Percentiles rank a stretch among this genome's conserved stretches.
Conservation (phyloP, 2,113 vertebrate species). For the Campylomormyrus numenius region DNA sequence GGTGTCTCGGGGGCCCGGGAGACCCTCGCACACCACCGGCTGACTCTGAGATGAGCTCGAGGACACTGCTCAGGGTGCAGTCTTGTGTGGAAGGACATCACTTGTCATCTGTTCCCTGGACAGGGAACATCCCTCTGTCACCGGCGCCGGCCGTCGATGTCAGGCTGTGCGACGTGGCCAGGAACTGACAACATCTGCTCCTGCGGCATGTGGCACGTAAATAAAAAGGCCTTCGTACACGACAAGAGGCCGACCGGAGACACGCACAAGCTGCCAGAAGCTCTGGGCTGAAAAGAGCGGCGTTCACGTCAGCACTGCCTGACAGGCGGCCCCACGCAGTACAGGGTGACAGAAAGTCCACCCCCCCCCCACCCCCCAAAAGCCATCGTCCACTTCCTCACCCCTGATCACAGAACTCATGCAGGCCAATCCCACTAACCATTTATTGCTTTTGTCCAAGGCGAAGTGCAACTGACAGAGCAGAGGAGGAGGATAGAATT, state of each 20-base stretch:
- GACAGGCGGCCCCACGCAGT: not conserved
- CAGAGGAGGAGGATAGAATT: not conserved
- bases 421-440: not conserved
- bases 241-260: not conserved
- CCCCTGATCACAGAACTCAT: not conserved
- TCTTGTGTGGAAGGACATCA: not conserved
- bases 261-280: not conserved
- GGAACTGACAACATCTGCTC: not conserved
- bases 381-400: constrained; percentile 18
- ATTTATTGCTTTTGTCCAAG: not conserved
- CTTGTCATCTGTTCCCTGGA: not conserved
- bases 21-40: not conserved
- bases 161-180: not conserved
- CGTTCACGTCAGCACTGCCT: not conserved
- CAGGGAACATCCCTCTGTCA: not conserved
- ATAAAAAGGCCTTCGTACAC: not conserved
- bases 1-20: not conserved
- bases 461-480: not conserved
- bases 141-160: not conserved
- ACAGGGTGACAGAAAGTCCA: not conserved
- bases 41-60: not conserved
- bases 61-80: not conserved
- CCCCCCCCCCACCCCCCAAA: constrained; percentile 12
- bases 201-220: not conserved
- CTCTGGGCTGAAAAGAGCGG: not conserved